phyloP scores from a whole-genome alignment of 2,888 invertebrate genomes.

The Timema podura region DNA sequence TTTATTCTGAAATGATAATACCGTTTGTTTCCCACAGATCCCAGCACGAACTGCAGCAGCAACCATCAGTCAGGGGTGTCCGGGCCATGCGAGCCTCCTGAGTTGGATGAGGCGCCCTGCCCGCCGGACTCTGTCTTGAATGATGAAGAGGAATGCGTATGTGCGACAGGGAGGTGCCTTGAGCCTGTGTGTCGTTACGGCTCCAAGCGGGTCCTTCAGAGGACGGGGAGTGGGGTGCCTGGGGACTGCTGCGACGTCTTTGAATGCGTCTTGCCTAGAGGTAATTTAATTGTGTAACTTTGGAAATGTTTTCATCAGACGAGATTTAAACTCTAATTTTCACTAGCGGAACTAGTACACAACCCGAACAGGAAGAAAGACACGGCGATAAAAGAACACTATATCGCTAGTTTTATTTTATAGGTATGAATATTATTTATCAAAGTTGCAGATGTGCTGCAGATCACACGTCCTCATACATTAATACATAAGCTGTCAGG shows the following conservation, averaged over 20 bases:
- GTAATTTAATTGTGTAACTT: slow-evolving; percentile 31
- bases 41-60: slow-evolving; percentile 18
- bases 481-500: too few relatives aligned
- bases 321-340: too few relatives aligned
- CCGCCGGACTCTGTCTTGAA: slow-evolving; percentile 35
- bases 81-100: slow-evolving; percentile 15
- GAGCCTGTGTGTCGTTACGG: slow-evolving; percentile 34
- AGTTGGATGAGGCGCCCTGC: slow-evolving; percentile 33
- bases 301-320: slow-evolving; percentile 12
- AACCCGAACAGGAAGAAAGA: too few relatives aligned
- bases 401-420: too few relatives aligned
- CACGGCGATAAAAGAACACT: too few relatives aligned
- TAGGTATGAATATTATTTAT: too few relatives aligned
- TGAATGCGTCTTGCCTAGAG: slow-evolving; percentile 36
- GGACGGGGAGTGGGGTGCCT: slow-evolving; percentile 37
- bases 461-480: too few relatives aligned
- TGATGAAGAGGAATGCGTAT: slow-evolving; percentile 31
- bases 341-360: too few relatives aligned
- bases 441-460: too few relatives aligned
- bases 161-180: slow-evolving; percentile 32
- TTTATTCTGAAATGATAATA: too few relatives aligned
- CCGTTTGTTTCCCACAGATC: too few relatives aligned
- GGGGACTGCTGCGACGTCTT: slow-evolving; percentile 41
- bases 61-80: too few relatives aligned
- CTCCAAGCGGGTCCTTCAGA: slow-evolving; percentile 27